Evolutionary conservation across 2,888 invertebrate species (phyloP), one percentile per base, ranked within the genome.

Genomic region (Pinctada fucata): DNA sequence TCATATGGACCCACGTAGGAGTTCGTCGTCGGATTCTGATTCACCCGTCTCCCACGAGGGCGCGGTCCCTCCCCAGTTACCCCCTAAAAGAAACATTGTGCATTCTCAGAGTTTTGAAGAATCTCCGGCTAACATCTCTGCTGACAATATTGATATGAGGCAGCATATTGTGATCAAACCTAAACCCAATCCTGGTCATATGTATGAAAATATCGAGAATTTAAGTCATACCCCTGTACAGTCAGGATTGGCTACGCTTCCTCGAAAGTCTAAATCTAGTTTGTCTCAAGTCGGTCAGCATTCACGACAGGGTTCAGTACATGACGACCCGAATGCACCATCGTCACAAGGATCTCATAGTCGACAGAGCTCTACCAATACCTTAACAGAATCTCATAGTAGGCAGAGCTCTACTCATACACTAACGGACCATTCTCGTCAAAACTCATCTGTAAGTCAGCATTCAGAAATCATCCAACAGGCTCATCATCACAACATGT

Each of bases 201-300:
- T 76, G 47, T 87, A 86, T 77, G 87, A 89, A 49, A 84, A 87
- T 72, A 69, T 84, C 31, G 88, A 88, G 52, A 79, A 81, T 64
- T 79, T 81, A 16, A 76, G 84, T 8, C 89, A 89, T 79, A 85
- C 87, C 3, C 87, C 90, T 5, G 88, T 90, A 13, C 88, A 90
- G 74, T 89, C 88, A 49, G 90, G 90, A 10, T 81, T 90, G 4
- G 89, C 90, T 51, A 91, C 91, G 10, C 83, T 91, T 50, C 90
- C 90, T 13, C 82, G 90, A 64, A 87, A 87, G 48, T 90, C 88
- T 79, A 88, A 88, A 74, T 70, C 79, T 49, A 65, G 47, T 50
- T 49, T 66, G 31, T 65, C 65, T 2, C 64, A 65, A 2, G n/a
- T 48, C 4, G 16, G 49, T 16, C 16, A 45, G n/a, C 76, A 77